A percentile compares a stretch with the other conserved stretches of the same genome.
These are phyloP conservation scores for Podotricha telesiphe DNA, from an alignment of 2,888 invertebrate species.

Conservation along the genomic window DNA sequence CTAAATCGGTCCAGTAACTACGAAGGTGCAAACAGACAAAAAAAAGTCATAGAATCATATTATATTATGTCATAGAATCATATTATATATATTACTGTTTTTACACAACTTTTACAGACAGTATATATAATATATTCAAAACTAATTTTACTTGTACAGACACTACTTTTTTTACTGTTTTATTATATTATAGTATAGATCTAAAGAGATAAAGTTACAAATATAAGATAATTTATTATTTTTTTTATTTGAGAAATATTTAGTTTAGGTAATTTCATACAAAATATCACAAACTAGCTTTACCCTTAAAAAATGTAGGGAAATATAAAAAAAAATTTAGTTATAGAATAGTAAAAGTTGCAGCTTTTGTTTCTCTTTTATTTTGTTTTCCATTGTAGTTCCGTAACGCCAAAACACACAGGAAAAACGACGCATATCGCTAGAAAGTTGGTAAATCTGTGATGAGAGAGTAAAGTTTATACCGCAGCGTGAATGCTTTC, in stretches of 20 bases:
- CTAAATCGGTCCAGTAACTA: too few relatives aligned
- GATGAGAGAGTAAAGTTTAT: constrained; percentile 38
- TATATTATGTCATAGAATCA: too few relatives aligned
- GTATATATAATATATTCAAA: too few relatives aligned
- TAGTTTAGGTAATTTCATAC: background rate
- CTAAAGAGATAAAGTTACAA: too few relatives aligned
- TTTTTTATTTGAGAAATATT: too few relatives aligned
- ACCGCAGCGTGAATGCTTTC: constrained; percentile 36
- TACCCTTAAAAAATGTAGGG: background rate
- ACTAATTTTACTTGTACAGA: too few relatives aligned
- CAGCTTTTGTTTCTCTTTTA: constrained; percentile 35
- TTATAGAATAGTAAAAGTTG: constrained; percentile 26
- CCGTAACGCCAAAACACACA: constrained; percentile 34
- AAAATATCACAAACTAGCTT: background rate
- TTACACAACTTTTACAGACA: too few relatives aligned
- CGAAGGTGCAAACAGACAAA: too few relatives aligned
- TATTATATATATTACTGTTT: too few relatives aligned
- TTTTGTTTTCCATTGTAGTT: constrained; percentile 33
- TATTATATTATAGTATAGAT: too few relatives aligned
- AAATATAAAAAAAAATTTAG: constrained; percentile 3
- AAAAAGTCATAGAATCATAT: too few relatives aligned
- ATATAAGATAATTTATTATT: background rate
- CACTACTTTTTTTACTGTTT: too few relatives aligned
- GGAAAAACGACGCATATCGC: constrained; percentile 34
- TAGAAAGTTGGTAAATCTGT: constrained; percentile 41